These are phyloP conservation scores for Fistularia commersonii DNA, from an alignment of 2,797 vertebrate species.

Conservation along the genomic window DNA sequence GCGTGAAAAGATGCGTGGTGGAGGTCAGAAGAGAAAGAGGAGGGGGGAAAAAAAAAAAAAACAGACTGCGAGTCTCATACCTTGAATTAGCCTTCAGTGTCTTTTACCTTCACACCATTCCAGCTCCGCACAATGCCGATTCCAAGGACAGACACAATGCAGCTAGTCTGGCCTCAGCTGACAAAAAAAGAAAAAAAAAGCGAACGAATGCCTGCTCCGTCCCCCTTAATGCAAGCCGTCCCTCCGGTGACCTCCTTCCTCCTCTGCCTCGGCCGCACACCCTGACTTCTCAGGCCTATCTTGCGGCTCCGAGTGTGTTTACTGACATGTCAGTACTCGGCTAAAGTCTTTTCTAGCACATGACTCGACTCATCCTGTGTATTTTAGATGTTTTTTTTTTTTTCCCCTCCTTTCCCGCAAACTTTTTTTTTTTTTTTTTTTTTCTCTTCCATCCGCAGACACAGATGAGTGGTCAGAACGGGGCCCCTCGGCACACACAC, in stretches of 20 bases:
- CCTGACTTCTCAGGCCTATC: constrained; percentile 28
- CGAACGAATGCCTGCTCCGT: constrained; percentile 77
- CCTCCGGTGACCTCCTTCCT: constrained; percentile 57
- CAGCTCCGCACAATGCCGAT: constrained; percentile 56
- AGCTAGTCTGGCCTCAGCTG: constrained; percentile 76
- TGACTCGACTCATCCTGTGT: constrained; percentile 62
- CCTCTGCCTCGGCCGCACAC: constrained; percentile 20
- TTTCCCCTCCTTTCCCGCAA: neutral
- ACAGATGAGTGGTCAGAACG: no score
- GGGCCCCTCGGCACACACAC: no score
- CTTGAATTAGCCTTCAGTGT: constrained; percentile 71
- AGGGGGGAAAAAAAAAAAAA: neutral
- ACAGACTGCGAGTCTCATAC: constrained; percentile 39
- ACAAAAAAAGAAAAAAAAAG: constrained; percentile 73
- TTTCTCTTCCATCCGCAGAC: no score
- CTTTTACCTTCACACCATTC: constrained; percentile 68
- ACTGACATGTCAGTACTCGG: constrained; percentile 87
- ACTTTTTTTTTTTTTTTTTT: no score
- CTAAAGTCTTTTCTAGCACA: constrained; percentile 79
- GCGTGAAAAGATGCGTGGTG: neutral
- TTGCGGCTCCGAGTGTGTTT: constrained; percentile 76
- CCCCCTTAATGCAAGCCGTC: constrained; percentile 54
- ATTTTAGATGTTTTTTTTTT: constrained; percentile 33
- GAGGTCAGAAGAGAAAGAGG: neutral
- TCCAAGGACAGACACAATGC: constrained; percentile 67